These are phyloP conservation scores for Buceros bicornis DNA, from an alignment of 2,797 vertebrate species.

Conservation along the genomic window DNA sequence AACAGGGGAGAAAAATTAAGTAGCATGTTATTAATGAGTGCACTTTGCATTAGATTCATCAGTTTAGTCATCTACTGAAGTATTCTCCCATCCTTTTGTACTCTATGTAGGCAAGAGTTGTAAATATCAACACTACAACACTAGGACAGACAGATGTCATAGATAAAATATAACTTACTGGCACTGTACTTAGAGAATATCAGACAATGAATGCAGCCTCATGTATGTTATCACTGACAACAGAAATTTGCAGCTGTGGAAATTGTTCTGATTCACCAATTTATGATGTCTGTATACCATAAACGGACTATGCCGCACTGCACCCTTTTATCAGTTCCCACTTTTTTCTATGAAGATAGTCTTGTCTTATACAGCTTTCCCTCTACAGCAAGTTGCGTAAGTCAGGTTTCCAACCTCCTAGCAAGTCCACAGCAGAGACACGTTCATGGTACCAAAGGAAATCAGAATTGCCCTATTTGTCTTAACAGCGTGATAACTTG, in stretches of 20 bases:
- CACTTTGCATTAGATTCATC: neutral
- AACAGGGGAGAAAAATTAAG: neutral
- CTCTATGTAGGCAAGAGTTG: neutral
- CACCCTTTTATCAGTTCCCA: neutral
- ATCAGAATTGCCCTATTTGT: neutral
- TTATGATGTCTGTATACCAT: neutral
- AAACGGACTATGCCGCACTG: neutral
- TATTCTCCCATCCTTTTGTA: neutral
- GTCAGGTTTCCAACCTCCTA: neutral
- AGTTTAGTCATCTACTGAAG: neutral
- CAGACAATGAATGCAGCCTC: neutral
- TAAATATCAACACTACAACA: conserved; percentile 26
- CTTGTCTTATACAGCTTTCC: neutral
- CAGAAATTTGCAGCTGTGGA: neutral
- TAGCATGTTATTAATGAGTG: neutral
- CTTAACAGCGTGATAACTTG: neutral
- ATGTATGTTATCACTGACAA: neutral
- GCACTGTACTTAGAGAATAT: neutral
- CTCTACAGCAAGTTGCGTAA: neutral
- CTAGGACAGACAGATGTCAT: neutral
- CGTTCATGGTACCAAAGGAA: neutral
- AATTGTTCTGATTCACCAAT: neutral
- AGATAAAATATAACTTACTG: conserved; percentile 5
- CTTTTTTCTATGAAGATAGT: neutral
- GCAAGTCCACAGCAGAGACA: neutral